These are phyloP conservation scores for Galeopterus variegatus DNA, from an alignment of 2,113 vertebrate species.

Conservation along the genomic window DNA sequence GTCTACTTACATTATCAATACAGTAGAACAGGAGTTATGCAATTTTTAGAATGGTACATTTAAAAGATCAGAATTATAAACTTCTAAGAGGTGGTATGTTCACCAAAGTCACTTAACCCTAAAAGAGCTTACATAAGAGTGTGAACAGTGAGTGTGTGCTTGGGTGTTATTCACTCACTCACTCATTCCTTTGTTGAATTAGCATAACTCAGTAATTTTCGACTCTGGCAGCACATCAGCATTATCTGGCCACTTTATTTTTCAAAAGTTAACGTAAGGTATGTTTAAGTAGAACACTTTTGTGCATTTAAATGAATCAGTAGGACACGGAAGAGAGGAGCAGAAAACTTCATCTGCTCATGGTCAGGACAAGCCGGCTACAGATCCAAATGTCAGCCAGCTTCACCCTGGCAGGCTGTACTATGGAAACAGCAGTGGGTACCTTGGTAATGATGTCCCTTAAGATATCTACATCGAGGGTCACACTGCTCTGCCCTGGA, in stretches of 20 bases:
- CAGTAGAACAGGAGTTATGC: background rate
- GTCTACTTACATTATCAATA: background rate
- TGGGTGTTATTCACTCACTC: background rate
- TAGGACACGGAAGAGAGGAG: background rate
- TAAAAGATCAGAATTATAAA: slow-evolving; percentile 38
- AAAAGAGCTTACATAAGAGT: background rate
- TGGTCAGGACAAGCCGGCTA: background rate
- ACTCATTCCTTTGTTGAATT: background rate
- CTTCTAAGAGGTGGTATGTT: background rate
- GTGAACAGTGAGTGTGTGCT: background rate
- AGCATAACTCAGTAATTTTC: background rate
- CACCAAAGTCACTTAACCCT: background rate
- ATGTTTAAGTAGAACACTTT: background rate
- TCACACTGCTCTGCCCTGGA: background rate
- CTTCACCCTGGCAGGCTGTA: background rate
- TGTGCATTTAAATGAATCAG: background rate
- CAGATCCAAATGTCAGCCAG: background rate
- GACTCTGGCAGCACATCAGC: background rate
- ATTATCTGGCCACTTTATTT: background rate
- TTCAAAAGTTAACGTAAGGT: background rate
- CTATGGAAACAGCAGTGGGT: background rate
- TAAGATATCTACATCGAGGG: background rate
- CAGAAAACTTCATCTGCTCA: background rate
- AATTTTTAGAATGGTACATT: background rate
- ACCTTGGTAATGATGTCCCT: background rate